Evolutionary conservation across 2,888 invertebrate genomes (phyloP).

Genomic region (Macrosiphum euphorbiae): DNA sequence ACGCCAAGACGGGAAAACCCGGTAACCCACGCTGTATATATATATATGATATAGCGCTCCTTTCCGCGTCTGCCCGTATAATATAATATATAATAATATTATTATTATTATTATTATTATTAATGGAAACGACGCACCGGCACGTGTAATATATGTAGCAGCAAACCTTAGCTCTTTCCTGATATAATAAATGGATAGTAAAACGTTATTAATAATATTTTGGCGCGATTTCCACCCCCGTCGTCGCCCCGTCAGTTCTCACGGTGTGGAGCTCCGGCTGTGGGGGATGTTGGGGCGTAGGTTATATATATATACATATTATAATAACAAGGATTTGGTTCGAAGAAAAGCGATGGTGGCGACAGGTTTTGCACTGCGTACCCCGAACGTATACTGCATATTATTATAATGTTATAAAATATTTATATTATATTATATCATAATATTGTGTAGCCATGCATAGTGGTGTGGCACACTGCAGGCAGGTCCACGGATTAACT

Average conservation of each 20-base stretch:
- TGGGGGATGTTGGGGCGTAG: background rate
- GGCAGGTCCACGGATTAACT: background rate
- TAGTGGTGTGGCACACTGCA: background rate
- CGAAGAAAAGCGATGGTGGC: background rate
- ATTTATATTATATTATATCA: background rate
- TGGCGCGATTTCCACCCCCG: constrained; percentile 45
- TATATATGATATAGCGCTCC: background rate
- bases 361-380: background rate
- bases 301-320: background rate
- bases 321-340: background rate
- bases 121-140: constrained; percentile 54
- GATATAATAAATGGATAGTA: constrained; percentile 61
- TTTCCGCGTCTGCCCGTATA: background rate
- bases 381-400: background rate
- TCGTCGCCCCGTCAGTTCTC: too few species aligned
- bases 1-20: background rate
- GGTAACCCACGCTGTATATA: background rate
- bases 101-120: constrained; percentile 50
- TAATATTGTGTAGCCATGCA: background rate
- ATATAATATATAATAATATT: background rate
- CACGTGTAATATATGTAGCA: background rate
- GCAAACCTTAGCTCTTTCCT: constrained; percentile 49
- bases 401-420: background rate
- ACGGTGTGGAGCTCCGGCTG: background rate
- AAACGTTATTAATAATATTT: constrained; percentile 64